Conservation (phyloP, 2,113 vertebrate species). For the Puntigrus tetrazona region DNA sequence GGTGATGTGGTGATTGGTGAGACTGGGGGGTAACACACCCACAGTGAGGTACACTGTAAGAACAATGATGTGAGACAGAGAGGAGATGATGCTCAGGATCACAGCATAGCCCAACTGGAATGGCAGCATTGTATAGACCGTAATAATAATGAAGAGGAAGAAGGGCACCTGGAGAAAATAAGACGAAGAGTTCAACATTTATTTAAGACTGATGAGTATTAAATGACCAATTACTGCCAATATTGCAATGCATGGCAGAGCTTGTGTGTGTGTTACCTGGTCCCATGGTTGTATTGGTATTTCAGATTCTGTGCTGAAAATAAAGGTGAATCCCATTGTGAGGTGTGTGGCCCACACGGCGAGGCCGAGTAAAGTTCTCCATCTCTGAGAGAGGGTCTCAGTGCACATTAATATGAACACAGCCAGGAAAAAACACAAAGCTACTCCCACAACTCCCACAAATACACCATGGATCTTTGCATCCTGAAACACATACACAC, state of each 20-base stretch:
- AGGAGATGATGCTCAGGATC: conserved; percentile 79
- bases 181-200: not conserved
- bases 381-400: conserved; percentile 81
- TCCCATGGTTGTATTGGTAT: conserved; percentile 77
- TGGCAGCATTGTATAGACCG: conserved; percentile 91
- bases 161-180: conserved; percentile 83
- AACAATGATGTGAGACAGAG: conserved; percentile 83
- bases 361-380: conserved; percentile 80
- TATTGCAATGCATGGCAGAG: not conserved
- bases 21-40: not conserved
- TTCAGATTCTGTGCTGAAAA: conserved; percentile 65
- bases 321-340: conserved; percentile 83
- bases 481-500: conserved; percentile 61
- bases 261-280: conserved; percentile 82
- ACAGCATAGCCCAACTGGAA: conserved; percentile 85
- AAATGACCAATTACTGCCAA: not conserved
- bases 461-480: conserved; percentile 70
- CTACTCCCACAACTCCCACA: conserved; percentile 77
- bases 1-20: conserved; percentile 28
- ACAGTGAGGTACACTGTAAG: conserved; percentile 69
- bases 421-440: conserved; percentile 80
- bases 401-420: conserved; percentile 84
- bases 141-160: conserved; percentile 94
- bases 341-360: conserved; percentile 86
- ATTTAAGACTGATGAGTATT: not conserved